phyloP scores from a whole-genome alignment of 2,113 vertebrate species.

The Pelusios castaneus region DNA sequence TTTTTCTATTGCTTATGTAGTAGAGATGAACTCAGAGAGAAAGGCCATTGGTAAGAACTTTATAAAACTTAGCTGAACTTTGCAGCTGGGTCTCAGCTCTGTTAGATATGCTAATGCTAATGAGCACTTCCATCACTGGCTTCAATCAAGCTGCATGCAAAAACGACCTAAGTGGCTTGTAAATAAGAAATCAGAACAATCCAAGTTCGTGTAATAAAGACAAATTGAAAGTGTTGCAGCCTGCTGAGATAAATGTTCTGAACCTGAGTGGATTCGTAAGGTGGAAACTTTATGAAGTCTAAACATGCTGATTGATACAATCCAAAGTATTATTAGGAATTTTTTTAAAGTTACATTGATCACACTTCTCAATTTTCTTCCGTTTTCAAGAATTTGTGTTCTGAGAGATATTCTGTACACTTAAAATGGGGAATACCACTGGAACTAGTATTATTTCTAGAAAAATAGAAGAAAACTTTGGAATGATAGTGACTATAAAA shows the following conservation, averaged over 20 bases:
- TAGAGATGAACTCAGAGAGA: not conserved
- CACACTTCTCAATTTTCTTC: not conserved
- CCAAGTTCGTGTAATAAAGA: not conserved
- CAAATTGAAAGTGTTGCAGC: not conserved
- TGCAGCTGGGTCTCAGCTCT: not conserved
- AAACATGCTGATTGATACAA: not conserved
- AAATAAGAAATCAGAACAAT: not conserved
- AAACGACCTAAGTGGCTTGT: not conserved
- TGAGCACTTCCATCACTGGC: not conserved
- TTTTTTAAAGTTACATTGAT: not conserved
- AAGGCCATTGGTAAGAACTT: not conserved
- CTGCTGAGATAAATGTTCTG: not conserved
- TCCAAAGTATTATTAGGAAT: not conserved
- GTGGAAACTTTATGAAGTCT: not conserved
- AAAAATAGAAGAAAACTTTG: not conserved
- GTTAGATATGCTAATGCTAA: not conserved
- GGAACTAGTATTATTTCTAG: not conserved
- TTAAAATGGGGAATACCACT: not conserved
- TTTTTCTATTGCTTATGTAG: not conserved
- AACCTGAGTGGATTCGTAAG: not conserved
- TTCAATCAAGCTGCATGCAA: not conserved
- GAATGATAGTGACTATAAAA: not conserved
- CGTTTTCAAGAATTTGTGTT: not conserved
- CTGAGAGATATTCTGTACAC: not conserved
- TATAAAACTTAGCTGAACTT: not conserved